Conservation (phyloP, 2,797 vertebrate species). For the Coranthus polyacanthus region DNA sequence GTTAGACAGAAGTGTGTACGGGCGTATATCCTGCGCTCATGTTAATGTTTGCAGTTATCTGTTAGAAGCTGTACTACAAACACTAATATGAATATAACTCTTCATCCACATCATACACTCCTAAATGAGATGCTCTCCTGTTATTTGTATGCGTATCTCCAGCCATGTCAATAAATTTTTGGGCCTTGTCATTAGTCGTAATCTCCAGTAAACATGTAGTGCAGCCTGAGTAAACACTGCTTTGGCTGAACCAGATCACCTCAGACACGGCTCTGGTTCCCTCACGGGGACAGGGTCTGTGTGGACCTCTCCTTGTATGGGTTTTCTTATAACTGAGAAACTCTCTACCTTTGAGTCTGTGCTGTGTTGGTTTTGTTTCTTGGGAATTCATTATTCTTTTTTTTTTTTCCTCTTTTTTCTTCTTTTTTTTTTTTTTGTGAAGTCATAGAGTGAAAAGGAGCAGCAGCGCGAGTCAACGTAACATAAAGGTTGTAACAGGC, state of each 20-base stretch:
- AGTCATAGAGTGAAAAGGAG: constrained; percentile 8
- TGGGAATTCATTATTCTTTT: not conserved
- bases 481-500: too few relatives aligned
- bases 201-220: constrained; percentile 71
- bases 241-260: constrained; percentile 66
- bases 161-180: constrained; percentile 53
- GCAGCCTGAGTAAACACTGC: constrained; percentile 72
- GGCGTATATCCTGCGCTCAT: too few relatives aligned
- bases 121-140: constrained; percentile 23
- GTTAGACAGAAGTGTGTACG: too few relatives aligned
- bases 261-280: constrained; percentile 45
- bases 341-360: constrained; percentile 24
- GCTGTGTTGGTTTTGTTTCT: constrained; percentile 25
- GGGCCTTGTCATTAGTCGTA: constrained; percentile 69
- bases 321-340: constrained; percentile 43
- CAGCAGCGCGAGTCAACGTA: not conserved
- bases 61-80: too few relatives aligned
- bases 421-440: too few relatives aligned
- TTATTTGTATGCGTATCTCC: constrained; percentile 60
- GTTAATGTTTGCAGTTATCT: not conserved
- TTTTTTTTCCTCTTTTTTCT: too few relatives aligned
- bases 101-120: constrained; percentile 8
- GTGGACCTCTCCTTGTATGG: constrained; percentile 62
- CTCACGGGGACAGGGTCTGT: constrained; percentile 32
- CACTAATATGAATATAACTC: not conserved